These are phyloP conservation scores for Leptoclinus maculatus DNA, from an alignment of 2,797 vertebrate genomes.

Conservation along the genomic window DNA sequence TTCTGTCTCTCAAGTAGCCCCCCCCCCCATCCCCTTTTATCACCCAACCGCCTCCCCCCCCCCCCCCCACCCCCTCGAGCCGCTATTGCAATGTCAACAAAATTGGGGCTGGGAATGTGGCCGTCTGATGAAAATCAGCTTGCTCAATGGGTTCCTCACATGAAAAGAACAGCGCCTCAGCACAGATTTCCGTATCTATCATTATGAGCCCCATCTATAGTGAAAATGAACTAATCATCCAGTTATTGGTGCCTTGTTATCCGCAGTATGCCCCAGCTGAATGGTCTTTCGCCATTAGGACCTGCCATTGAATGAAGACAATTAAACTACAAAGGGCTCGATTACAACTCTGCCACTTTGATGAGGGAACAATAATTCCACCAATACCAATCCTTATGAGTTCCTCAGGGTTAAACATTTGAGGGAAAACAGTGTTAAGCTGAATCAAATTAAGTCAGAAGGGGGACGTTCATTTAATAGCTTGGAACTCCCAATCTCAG, in stretches of 20 bases:
- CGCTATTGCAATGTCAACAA: slow-evolving; percentile 77
- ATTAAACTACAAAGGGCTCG: slow-evolving; percentile 77
- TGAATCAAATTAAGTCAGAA: slow-evolving; percentile 77
- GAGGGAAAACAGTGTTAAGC: slow-evolving; percentile 70
- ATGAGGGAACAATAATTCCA: slow-evolving; percentile 74
- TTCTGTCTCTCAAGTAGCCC: slow-evolving; percentile 70
- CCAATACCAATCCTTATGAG: slow-evolving; percentile 56
- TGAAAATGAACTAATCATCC: slow-evolving; percentile 62
- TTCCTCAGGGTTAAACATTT: slow-evolving; percentile 75
- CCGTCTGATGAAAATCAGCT: slow-evolving; percentile 68
- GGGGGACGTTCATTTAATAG: slow-evolving; percentile 75
- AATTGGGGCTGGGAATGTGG: slow-evolving; percentile 63
- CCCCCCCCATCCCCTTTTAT: slow-evolving; percentile 47
- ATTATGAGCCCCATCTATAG: slow-evolving; percentile 53
- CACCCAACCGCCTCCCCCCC: slow-evolving; percentile 31
- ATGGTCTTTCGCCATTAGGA: slow-evolving; percentile 63
- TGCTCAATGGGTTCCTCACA: slow-evolving; percentile 60
- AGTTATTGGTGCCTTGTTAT: slow-evolving; percentile 68
- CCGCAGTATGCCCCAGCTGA: slow-evolving; percentile 51
- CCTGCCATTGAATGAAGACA: slow-evolving; percentile 72
- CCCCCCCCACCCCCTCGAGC: slow-evolving; percentile 56
- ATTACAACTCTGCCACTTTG: slow-evolving; percentile 76
- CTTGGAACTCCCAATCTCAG: slow-evolving; percentile 74
- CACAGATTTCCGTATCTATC: slow-evolving; percentile 53
- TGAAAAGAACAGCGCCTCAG: slow-evolving; percentile 50